Conservation (phyloP, 2,797 vertebrate genomes). For the Myotis planiceps region DNA sequence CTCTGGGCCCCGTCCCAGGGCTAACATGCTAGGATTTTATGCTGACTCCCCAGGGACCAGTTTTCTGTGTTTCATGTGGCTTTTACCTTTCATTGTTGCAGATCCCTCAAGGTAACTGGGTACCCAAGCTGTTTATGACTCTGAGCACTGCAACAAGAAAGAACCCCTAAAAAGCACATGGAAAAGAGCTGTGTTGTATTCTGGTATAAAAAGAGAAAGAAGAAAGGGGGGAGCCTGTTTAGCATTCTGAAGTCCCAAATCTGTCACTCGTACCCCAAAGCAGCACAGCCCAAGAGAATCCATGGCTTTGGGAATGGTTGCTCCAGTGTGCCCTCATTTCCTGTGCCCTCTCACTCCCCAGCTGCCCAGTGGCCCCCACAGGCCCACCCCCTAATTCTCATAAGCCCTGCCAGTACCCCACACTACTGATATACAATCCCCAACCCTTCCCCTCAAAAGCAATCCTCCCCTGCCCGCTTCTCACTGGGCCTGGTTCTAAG, state of each 20-base stretch:
- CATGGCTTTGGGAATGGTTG: rapidly evolving
- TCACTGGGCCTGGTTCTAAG: neutral
- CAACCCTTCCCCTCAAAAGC: neutral
- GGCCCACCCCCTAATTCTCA: neutral
- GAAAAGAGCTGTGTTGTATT: neutral
- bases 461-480: neutral
- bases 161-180: neutral
- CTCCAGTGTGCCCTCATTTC: neutral
- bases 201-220: neutral
- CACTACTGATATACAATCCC: neutral
- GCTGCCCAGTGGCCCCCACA: neutral
- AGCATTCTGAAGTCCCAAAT: neutral
- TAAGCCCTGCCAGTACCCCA: neutral
- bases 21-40: neutral
- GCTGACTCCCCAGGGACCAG: neutral
- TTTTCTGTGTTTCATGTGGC: neutral
- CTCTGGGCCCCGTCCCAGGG: neutral
- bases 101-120: neutral
- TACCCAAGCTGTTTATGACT: neutral
- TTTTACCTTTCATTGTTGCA: neutral
- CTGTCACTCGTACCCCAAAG: neutral
- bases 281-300: neutral
- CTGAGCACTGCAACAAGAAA: neutral
- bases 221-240: neutral
- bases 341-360: neutral